These are phyloP conservation scores for Apodemus sylvaticus DNA, from an alignment of 2,113 vertebrate species.

Conservation along the genomic window DNA sequence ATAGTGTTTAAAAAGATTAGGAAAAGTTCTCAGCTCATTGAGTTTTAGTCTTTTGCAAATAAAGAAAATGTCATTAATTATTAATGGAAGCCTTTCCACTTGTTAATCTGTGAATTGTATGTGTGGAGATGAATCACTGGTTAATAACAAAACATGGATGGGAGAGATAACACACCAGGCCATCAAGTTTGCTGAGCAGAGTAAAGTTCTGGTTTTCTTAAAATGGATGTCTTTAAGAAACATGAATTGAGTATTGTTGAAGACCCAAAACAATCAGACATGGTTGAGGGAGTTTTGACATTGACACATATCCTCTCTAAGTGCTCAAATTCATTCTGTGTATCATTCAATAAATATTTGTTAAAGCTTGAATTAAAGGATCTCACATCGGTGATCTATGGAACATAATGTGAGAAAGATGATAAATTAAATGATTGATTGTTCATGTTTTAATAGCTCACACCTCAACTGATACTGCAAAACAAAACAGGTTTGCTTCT, in stretches of 20 bases:
- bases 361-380: constrained; percentile 54
- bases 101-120: constrained; percentile 69
- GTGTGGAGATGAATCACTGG: constrained; percentile 50
- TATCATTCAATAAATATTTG: constrained; percentile 57
- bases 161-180: constrained; percentile 19
- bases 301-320: constrained; percentile 62
- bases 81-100: constrained; percentile 71
- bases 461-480: constrained; percentile 42
- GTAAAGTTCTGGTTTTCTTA: constrained; percentile 46
- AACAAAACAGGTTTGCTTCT: constrained; percentile 62
- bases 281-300: constrained; percentile 70
- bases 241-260: constrained; percentile 55
- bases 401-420: constrained; percentile 63
- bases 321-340: constrained; percentile 50
- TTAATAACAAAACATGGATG: constrained; percentile 61
- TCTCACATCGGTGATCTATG: constrained; percentile 56
- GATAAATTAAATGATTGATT: constrained; percentile 78
- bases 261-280: constrained; percentile 50
- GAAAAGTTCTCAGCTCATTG: constrained; percentile 59
- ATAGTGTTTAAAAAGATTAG: constrained; percentile 70
- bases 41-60: constrained; percentile 71
- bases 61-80: constrained; percentile 77
- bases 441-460: constrained; percentile 60
- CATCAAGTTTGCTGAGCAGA: constrained; percentile 58
- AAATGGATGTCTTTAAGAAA: constrained; percentile 52